A percentile compares a stretch with the other conserved stretches of the same genome.
Conservation (phyloP, 2,797 vertebrate genomes). For the Cyclura pinguis region DNA sequence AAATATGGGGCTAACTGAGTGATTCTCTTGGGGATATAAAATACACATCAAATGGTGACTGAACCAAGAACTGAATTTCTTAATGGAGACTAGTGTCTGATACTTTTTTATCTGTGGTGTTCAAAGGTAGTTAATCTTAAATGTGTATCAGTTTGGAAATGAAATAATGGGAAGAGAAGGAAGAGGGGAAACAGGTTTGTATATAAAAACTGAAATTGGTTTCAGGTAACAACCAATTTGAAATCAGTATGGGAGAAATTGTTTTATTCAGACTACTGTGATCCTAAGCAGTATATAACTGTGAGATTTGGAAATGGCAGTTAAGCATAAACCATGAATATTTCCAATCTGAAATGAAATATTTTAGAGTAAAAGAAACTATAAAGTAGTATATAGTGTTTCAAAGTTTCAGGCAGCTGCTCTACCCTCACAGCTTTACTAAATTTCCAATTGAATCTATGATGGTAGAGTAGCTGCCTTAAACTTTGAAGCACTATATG, state of each 20-base stretch:
- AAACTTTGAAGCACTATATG: neutral
- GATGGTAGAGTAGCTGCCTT: neutral
- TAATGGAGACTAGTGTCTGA: neutral
- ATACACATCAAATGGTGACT: neutral
- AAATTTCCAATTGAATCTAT: neutral
- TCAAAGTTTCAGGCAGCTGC: neutral
- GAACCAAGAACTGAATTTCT: neutral
- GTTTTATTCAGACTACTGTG: neutral
- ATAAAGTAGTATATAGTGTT: neutral
- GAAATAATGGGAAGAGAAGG: neutral
- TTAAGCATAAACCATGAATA: neutral
- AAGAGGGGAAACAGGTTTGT: neutral
- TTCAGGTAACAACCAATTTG: neutral
- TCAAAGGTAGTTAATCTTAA: neutral
- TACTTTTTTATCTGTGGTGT: neutral
- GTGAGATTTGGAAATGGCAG: neutral
- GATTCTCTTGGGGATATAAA: neutral
- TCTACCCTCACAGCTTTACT: neutral
- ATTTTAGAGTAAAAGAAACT: too few relatives aligned
- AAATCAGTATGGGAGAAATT: neutral
- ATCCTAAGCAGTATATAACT: neutral
- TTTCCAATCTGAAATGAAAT: neutral
- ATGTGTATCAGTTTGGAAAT: neutral
- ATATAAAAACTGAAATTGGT: neutral
- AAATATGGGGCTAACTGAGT: neutral